phyloP scores from a whole-genome alignment of 2,888 invertebrate species.

The Caenorhabditis sulstoni region DNA sequence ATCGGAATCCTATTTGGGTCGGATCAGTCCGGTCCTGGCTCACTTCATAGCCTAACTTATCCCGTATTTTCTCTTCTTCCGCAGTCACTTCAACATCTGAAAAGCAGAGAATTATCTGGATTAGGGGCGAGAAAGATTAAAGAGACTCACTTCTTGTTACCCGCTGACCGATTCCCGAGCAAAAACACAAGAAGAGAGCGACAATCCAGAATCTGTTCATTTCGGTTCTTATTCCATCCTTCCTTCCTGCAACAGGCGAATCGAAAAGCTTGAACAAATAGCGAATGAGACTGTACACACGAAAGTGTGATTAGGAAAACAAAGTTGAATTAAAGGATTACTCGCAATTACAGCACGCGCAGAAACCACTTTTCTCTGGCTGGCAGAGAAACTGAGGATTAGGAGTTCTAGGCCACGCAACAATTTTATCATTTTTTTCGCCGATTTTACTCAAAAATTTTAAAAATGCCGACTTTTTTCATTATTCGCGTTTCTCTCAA shows the following conservation, averaged over 20 bases:
- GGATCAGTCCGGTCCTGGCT: too few species aligned
- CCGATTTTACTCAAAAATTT: background rate
- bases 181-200: background rate
- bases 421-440: background rate
- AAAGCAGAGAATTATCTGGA: too few species aligned
- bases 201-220: background rate
- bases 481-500: background rate
- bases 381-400: too few species aligned
- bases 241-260: background rate
- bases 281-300: too few species aligned
- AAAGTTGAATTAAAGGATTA: too few species aligned
- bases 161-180: conserved; percentile 17
- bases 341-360: too few species aligned
- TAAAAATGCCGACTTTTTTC: background rate
- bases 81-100: conserved; percentile 79
- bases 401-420: too few species aligned
- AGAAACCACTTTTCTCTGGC: too few species aligned
- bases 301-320: too few species aligned
- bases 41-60: conserved; percentile 89
- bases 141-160: conserved; percentile 41
- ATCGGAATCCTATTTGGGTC: background rate
- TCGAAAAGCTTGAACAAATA: too few species aligned
- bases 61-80: conserved; percentile 82
- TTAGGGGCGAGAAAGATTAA: too few species aligned
- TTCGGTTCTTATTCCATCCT: conserved; percentile 17